Evolutionary conservation across 2,113 vertebrate species (phyloP), one percentile per base, ranked within the genome.

Genomic region (Murina feae): DNA sequence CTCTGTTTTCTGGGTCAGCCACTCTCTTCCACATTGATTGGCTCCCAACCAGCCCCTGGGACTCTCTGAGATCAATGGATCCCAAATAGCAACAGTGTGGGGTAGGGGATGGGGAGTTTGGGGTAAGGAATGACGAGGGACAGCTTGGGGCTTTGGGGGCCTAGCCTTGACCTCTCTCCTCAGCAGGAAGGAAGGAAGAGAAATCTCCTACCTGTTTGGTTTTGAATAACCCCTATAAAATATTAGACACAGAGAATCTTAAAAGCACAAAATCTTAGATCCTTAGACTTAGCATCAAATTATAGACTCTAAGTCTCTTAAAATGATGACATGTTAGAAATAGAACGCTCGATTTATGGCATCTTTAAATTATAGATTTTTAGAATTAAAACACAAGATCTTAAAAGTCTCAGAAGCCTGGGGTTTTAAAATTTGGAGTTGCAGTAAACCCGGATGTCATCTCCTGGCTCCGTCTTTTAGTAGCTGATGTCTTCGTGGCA

Each of bases 161-260:
- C 11, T 4, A 90, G 63, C 39, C 1, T 5, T 79, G 55, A 44
- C 55, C 58, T 49, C 55, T 75, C 49, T 82, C 39, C 49, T 75
- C 37, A 16, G 17, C 14, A 25, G 53, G 37, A 39, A 87, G 37
- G 12, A 53, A 71, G 82, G 37, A n/a, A 65, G 90, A 78, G 69
- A 71, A 32, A 21, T 60, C 44, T 65, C 49, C 58, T 69, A 32
- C 74, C 49, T 90, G 53, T 42, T 78, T 79, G 82, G 74, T 85
- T 95, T 95, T 92, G 85, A 94, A 82, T 94, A 83, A 86, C 65
- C 69, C 79, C 82, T 78, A 60, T 91, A 83, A 97, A 97, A 96
- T 92, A 89, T 83, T 78, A 91, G 95, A 90, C 96, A 89, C 89
- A 89, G 81, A 95, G 95, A 94, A 89, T 95, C 95, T 94, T 65